phyloP scores from a whole-genome alignment of 2,797 vertebrate species.

The Antennarius maculatus region DNA sequence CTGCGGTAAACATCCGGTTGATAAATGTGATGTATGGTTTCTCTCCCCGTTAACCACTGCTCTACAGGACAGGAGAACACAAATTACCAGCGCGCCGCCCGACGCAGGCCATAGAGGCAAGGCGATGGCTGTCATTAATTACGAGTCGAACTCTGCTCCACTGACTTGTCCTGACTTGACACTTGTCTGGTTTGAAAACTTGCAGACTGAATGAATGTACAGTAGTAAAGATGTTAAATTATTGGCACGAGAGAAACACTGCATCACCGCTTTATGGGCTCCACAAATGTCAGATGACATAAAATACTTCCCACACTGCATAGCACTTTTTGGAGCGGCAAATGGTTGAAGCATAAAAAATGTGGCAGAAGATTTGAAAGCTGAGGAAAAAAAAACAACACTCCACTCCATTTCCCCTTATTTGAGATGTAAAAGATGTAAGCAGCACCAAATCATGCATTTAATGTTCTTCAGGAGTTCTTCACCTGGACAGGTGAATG shows the following conservation, averaged over 20 bases:
- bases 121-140: constrained; percentile 30
- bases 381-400: constrained; percentile 18
- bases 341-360: constrained; percentile 54
- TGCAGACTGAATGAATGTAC: constrained; percentile 52
- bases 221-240: constrained; percentile 64
- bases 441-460: constrained; percentile 36
- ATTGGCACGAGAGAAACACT: constrained; percentile 58
- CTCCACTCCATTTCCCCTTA: constrained; percentile 22
- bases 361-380: constrained; percentile 40
- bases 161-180: constrained; percentile 40
- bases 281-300: constrained; percentile 49
- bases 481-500: constrained; percentile 36
- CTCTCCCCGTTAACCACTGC: constrained; percentile 47
- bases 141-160: constrained; percentile 28
- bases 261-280: constrained; percentile 56
- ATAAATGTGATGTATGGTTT: constrained; percentile 60
- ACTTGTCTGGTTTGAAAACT: constrained; percentile 30
- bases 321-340: constrained; percentile 40
- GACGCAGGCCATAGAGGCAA: constrained; percentile 34
- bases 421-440: constrained; percentile 13
- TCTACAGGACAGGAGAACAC: constrained; percentile 44
- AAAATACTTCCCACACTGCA: constrained; percentile 53
- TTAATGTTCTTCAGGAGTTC: constrained; percentile 24
- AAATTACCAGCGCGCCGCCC: constrained; percentile 50
- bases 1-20: constrained; percentile 66